Conservation (phyloP, 2,113 vertebrate genomes). For the Tyto alba region DNA sequence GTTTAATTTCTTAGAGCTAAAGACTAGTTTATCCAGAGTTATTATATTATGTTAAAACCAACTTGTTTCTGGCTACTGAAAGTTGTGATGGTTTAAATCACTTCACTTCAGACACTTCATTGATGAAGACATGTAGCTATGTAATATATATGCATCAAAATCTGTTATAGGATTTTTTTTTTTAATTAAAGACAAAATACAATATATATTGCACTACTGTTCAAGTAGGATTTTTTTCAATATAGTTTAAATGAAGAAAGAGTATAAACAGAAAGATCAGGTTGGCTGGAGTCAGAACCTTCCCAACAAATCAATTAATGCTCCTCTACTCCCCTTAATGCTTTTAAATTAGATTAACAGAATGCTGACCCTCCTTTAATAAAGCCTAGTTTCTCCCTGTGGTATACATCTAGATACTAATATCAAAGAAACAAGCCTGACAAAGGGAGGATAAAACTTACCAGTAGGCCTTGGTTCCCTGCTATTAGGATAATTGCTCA, state of each 20-base stretch:
- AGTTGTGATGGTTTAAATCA: neutral
- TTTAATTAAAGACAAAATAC: neutral
- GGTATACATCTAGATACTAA: slow-evolving; percentile 56
- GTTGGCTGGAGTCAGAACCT: slow-evolving; percentile 11
- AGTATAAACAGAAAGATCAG: slow-evolving; percentile 3
- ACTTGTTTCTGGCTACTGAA: neutral
- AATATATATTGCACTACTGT: neutral
- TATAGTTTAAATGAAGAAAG: neutral
- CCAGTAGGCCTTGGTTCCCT: slow-evolving; percentile 26
- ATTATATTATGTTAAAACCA: neutral
- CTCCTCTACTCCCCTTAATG: slow-evolving; percentile 39
- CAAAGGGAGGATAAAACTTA: slow-evolving; percentile 52
- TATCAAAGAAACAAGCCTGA: slow-evolving; percentile 57
- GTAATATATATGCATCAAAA: neutral
- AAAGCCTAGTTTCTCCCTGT: neutral
- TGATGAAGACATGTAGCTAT: neutral
- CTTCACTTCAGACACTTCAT: neutral
- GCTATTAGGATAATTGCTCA: slow-evolving; percentile 52
- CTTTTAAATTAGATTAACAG: slow-evolving; percentile 62
- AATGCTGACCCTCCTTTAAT: slow-evolving; percentile 54
- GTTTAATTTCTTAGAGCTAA: neutral
- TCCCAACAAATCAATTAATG: slow-evolving; percentile 58
- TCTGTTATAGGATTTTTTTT: neutral
- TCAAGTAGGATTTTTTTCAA: neutral
- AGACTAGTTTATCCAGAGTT: neutral